Evolutionary conservation across 2,797 vertebrate genomes (phyloP), one percentile per base, ranked within the genome.

Genomic region (Hipposideros larvatus): DNA sequence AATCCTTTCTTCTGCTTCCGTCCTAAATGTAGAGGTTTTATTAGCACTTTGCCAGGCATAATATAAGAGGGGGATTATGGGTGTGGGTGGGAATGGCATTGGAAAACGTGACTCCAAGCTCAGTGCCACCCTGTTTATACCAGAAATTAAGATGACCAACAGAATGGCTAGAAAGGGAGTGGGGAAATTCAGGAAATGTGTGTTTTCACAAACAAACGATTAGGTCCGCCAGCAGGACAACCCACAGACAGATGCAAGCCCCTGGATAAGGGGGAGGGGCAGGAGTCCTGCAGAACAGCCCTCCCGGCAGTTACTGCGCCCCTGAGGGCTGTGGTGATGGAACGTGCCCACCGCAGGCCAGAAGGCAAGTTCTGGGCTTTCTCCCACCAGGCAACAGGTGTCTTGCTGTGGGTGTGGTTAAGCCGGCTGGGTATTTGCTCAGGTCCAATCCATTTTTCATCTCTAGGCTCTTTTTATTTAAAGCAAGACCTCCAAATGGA

Each of bases 371-470:
- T 59, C 55, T 10, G 28, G 53, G 15, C 31, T 13, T 16, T 15
- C 82, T 11, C 1, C n/a, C 1, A 1, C 46, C 31, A 53, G 28
- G 95, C 96, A 98, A 98, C 97, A 98, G 96, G 97, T 98, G 96
- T 31, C 90, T 14, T 55, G 48, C 53, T 21, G 71, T 41, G 94
- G 85, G 87, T 43, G 63, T 90, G 68, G 84, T 16, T 61, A 34
- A 37, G 37, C 14, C 73, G 11, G 46, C 57, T 7, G 24, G 19
- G 10, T 22, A n/a, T 55, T 43, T 24, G 43, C 26, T 48, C 21
- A 10, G 16, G 51, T 75, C 3, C 11, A 83, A 51, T 8, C 26
- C 10, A 5, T 73, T 31, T 63, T 53, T 65, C 18, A 7, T 21
- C 55, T 75, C 48, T 77, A 11, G 19, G 26, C 53, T 83, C 82